These are phyloP conservation scores for Acanthiza pusilla DNA, from an alignment of 2,797 vertebrate species.

Conservation along the genomic window DNA sequence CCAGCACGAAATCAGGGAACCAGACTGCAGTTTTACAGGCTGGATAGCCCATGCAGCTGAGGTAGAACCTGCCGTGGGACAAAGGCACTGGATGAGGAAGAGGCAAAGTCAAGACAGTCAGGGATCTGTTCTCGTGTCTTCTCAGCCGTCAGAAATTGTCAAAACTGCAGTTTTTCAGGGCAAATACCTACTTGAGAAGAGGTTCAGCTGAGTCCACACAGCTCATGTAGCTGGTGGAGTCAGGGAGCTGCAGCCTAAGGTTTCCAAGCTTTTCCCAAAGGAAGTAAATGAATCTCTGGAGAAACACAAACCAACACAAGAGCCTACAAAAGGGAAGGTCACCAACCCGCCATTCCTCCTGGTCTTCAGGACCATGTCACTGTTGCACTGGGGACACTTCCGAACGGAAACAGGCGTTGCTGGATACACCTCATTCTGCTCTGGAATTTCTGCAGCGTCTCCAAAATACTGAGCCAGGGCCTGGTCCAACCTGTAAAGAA, in stretches of 20 bases:
- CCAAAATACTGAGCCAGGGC: slow-evolving; percentile 91
- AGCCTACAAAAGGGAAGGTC: not conserved
- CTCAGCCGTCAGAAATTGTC: not conserved
- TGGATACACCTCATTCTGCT: slow-evolving; percentile 80
- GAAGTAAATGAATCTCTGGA: not conserved
- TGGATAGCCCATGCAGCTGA: slow-evolving; percentile 88
- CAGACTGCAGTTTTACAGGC: slow-evolving; percentile 86
- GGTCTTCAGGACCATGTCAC: slow-evolving; percentile 92
- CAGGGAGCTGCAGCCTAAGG: not conserved
- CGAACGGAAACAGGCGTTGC: slow-evolving; percentile 78
- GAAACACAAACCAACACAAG: not conserved
- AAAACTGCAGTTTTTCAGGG: not conserved
- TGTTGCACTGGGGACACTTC: slow-evolving; percentile 90
- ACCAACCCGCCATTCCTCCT: slow-evolving; percentile 86
- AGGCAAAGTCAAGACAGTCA: not conserved
- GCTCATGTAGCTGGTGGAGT: not conserved
- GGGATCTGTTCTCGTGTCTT: rapidly evolving
- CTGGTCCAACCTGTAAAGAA: slow-evolving; percentile 84
- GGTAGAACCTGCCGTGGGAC: slow-evolving; percentile 79
- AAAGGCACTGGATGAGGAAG: not conserved
- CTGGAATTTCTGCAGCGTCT: slow-evolving; percentile 73
- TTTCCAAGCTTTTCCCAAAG: not conserved
- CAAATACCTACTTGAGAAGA: not conserved
- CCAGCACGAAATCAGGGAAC: slow-evolving; percentile 90
- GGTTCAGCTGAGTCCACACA: not conserved